Conservation (phyloP, 2,797 vertebrate genomes). For the Malacoctenus gilli region DNA sequence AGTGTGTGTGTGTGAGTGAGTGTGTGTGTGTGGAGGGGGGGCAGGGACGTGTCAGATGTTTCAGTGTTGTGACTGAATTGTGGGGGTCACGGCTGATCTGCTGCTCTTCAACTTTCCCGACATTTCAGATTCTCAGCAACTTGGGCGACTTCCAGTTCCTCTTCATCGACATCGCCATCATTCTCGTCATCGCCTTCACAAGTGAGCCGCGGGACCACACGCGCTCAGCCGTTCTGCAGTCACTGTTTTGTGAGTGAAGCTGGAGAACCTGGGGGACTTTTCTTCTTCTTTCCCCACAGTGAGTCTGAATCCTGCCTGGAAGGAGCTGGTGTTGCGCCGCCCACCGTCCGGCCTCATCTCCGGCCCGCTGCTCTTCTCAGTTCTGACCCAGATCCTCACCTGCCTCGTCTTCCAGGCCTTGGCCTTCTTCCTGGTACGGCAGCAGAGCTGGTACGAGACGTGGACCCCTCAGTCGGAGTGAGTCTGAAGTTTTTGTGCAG, state of each 20-base stretch:
- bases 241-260: no score
- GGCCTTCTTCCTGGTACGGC: slow-evolving; percentile 87
- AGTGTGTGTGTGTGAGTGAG: neutral
- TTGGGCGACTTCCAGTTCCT: slow-evolving; percentile 98
- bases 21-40: no score
- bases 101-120: slow-evolving; percentile 4
- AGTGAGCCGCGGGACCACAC: no score
- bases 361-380: slow-evolving; percentile 89
- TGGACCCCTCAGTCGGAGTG: slow-evolving; percentile 87
- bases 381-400: slow-evolving; percentile 93
- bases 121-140: slow-evolving; percentile 91
- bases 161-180: slow-evolving; percentile 96
- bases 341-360: slow-evolving; percentile 95
- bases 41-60: no score
- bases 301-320: slow-evolving; percentile 97
- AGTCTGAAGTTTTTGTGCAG: no score
- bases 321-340: slow-evolving; percentile 87
- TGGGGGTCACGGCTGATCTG: neutral
- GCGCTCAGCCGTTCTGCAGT: no score
- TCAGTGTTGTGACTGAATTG: no score
- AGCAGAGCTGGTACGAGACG: slow-evolving; percentile 88
- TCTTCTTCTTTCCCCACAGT: slow-evolving; percentile 84
- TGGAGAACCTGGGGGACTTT: neutral
- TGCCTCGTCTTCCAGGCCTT: slow-evolving; percentile 89
- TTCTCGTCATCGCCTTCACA: slow-evolving; percentile 94